A percentile compares a stretch with the other conserved stretches of the same genome.
Evolutionary conservation across 2,113 vertebrate genomes (phyloP).

Genomic region (Carassius gibelio): DNA sequence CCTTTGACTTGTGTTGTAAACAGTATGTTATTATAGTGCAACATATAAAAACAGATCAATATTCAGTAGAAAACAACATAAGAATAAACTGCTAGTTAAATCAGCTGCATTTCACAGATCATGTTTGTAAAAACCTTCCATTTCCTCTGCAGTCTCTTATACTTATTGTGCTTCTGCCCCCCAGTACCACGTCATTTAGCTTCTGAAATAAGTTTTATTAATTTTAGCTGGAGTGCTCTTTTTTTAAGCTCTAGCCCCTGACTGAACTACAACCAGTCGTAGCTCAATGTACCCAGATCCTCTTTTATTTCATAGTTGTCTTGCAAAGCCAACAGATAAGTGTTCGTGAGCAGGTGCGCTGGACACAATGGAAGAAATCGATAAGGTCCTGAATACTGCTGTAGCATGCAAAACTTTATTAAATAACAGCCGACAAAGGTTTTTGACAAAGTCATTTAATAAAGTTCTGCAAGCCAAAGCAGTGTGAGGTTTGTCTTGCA

Average conservation of each 20-base stretch:
- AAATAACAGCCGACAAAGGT: background rate
- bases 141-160: background rate
- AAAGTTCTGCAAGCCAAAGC: background rate
- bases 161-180: conserved; percentile 40
- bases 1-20: conserved; percentile 35
- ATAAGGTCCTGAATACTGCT: background rate
- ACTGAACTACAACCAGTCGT: background rate
- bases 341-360: background rate
- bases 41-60: conserved; percentile 47
- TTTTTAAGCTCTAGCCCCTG: background rate
- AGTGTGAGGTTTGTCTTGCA: too few species aligned
- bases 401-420: background rate
- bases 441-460: background rate
- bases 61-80: conserved; percentile 30
- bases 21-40: conserved; percentile 46
- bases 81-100: background rate
- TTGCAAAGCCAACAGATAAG: background rate
- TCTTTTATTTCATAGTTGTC: conserved; percentile 10
- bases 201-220: background rate
- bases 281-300: background rate
- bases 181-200: background rate
- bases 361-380: background rate
- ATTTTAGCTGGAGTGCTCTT: background rate
- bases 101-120: conserved; percentile 28
- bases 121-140: background rate